Evolutionary conservation across 2,113 vertebrate species (phyloP), one percentile per base, ranked within the genome.

Genomic region (Monopterus albus): DNA sequence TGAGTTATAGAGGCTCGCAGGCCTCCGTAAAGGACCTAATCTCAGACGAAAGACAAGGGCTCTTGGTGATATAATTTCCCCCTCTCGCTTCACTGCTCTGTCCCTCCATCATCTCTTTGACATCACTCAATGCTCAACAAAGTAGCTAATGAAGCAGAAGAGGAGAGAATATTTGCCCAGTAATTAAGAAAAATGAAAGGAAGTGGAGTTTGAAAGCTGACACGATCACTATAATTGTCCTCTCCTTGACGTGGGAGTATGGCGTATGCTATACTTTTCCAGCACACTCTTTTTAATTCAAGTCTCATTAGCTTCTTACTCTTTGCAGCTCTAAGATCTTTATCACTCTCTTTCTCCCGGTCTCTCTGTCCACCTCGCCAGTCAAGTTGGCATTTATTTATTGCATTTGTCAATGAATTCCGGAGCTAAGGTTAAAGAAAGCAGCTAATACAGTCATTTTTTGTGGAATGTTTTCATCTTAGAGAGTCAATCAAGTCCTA

Each of bases 161-260:
- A 82, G 63, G 75, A 64, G 78, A 76, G 88, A 88, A 90, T 90
- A 88, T 91, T 91, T 88, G 78, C 79, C 81, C 50, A 35, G 84
- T 92, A 93, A 94, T 93, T 93, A 93, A 91, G 91, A 93, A 89
- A 92, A 93, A 94, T 93, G 89, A 91, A 91, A 87, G 79, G 82
- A 90, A 81, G 85, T 69, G 38, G 84, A 85, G 85, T 88, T 87
- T 84, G 81, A 88, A 89, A 88, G 80, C 85, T 89, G 85, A 87
- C 85, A 84, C 35, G 50, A 65, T 73, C 82, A 60, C 84, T 74
- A 40, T 92, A 91, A 92, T 93, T 91, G 88, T 91, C 89, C 81
- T 87, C 71, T 86, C 65, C 73, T 85, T 82, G 81, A 87, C 56
- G 79, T 78, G 21, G 65, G 51, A 82, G 42, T 72, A 33, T 31